A percentile compares a stretch with the other conserved stretches of the same genome.
Evolutionary conservation across 2,888 invertebrate species (phyloP).

Genomic region (Drosophila diplacantha): DNA sequence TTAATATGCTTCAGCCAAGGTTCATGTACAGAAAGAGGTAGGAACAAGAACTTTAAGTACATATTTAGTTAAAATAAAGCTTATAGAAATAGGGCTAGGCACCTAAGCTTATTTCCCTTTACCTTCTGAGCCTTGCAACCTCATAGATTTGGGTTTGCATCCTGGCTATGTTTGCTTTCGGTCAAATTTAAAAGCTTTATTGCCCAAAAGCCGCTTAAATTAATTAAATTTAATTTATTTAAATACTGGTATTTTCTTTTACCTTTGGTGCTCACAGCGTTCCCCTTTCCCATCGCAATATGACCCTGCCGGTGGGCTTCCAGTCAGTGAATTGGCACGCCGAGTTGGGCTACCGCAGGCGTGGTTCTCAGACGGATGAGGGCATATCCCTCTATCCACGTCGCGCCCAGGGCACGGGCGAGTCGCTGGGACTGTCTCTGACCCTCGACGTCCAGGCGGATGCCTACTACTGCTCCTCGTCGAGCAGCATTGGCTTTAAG

Average conservation of each 20-base stretch:
- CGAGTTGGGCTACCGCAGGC: constrained; percentile 82
- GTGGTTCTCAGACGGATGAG: constrained; percentile 54
- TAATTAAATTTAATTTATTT: neutral
- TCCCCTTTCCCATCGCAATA: constrained; percentile 48
- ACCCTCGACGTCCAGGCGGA: constrained; percentile 84
- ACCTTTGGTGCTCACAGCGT: constrained; percentile 32
- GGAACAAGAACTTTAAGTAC: constrained; percentile 7
- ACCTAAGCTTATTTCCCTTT: neutral
- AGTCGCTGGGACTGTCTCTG: constrained; percentile 84
- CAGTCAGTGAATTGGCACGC: constrained; percentile 84
- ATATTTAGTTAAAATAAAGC: neutral
- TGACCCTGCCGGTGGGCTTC: constrained; percentile 18
- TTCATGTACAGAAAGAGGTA: constrained; percentile 68
- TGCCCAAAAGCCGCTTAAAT: neutral
- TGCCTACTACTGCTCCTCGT: constrained; percentile 89
- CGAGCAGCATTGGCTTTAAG: constrained; percentile 80
- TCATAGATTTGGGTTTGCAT: neutral
- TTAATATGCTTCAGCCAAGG: constrained; percentile 85
- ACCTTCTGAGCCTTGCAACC: neutral
- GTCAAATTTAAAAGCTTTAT: neutral
- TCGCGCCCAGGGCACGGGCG: constrained; percentile 80
- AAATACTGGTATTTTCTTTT: neutral
- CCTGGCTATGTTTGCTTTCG: neutral
- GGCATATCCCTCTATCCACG: constrained; percentile 80
- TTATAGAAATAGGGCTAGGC: neutral